phyloP scores from a whole-genome alignment of 92 coral and sea anemone species.

The Umimayanthus kanabou region DNA sequence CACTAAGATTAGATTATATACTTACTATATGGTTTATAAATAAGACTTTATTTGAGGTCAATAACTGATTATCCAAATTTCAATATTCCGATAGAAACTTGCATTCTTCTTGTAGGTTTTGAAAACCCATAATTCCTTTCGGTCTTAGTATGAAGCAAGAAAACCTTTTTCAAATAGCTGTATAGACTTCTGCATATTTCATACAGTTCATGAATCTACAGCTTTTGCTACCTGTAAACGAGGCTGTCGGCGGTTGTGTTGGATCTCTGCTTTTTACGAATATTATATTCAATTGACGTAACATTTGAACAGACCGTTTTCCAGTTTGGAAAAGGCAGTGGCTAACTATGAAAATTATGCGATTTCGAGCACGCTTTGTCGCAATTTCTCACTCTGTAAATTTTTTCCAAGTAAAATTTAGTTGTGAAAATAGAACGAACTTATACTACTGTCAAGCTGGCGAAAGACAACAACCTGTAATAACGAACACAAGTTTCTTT shows the following conservation, averaged over 20 bases:
- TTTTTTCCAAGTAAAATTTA: too few relatives aligned
- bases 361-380: not conserved
- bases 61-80: too few relatives aligned
- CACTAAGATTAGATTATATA: too few relatives aligned
- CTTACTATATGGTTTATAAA: too few relatives aligned
- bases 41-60: too few relatives aligned
- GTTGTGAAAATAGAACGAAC: not conserved
- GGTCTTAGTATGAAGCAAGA: too few relatives aligned
- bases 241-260: not conserved
- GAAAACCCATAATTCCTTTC: too few relatives aligned
- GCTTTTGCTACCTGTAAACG: constrained; percentile 14
- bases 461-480: not conserved
- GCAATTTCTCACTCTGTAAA: not conserved
- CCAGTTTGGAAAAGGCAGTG: not conserved
- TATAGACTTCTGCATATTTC: not conserved
- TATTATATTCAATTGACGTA: not conserved
- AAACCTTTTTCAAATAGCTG: not conserved
- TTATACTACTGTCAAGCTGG: not conserved
- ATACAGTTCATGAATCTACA: not conserved
- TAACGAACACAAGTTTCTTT: not conserved
- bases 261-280: not conserved
- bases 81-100: too few relatives aligned
- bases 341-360: too few relatives aligned
- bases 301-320: not conserved
- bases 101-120: too few relatives aligned